Base-by-base conservation (phyloP, 2,888 invertebrate species). In the Drosophila meridionalis region DNA sequence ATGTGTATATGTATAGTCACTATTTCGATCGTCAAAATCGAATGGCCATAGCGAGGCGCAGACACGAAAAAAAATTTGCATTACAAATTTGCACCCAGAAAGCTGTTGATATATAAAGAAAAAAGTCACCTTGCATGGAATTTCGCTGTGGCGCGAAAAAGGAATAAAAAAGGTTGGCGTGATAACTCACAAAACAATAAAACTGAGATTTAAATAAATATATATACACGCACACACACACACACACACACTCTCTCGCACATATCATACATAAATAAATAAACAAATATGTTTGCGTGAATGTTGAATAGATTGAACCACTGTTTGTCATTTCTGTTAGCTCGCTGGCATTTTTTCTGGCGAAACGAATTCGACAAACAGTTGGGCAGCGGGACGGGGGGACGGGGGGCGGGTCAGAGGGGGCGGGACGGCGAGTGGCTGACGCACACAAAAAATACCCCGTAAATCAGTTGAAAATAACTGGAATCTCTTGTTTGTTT, bases 101-200 rank as follows among this genome's bases (percentile, higher is more conserved):
- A 88, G 68, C 66, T 61, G 53, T 69, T 56, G 60, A 63, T 59
- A 52, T 38, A 28, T n/a, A 59, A 71, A 82, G 50, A 52, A 76
- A 87, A 80, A 86, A 89, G 84, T 89, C 90, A 90, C 91, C 89
- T 89, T 91, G 91, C 85, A 56, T 82, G 91, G 90, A 89, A 89
- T 91, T 90, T 89, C 73, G 84, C 75, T 75, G 73, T 72, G 63
- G 63, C 58, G 62, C 57, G 50, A 48, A 61, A 71, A 71, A 67
- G 50, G 52, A 63, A 74, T 38, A 59, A 73, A 57, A 59, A 63
- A 62, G 61, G 52, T 73, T 56, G 68, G 55, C 68, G 66, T 72
- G 69, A 81, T 76, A 84, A 78, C 76, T 86, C 78, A 80, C 34
- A 61, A 58, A 67, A 71, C 64, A 76, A 79, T 82, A 87, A 82